Base-by-base conservation (phyloP, 2,888 invertebrate species). In the Acanthosoma haemorrhoidale region DNA sequence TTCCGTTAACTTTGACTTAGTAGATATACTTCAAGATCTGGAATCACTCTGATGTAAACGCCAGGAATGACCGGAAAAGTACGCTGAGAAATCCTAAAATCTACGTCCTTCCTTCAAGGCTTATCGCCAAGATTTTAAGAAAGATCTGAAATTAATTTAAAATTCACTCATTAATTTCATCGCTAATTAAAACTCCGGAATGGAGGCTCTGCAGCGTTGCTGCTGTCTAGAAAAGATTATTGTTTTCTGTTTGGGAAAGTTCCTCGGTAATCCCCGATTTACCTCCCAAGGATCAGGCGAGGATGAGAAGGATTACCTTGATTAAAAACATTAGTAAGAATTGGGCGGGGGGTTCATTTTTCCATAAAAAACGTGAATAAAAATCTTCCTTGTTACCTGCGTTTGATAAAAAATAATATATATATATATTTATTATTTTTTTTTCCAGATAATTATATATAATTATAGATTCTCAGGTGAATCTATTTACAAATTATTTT, bases 141-240 rank as follows among this genome's bases (percentile, higher is more conserved):
- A 34, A 61, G 34, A 36, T 38, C 36, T 16, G 11, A 21, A 36
- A 61, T 64, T 43, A 29, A 64, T 64, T 64, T 43, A 43, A 39
- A 18, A 64, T 43, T 64, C 43, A 43, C 31, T 64, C 64, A 64
- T 64, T 64, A 64, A 64, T 64, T 64, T 64, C 64, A 64, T 64
- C 29, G 43, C 64, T 64, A 64, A 64, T 64, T 64, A 64, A 64
- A 64, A 64, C 18, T 64, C 4, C 41, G 39, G 41, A 41, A 64
- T n/a, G 43, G 39, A 39, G 64, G 64, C 16, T 64, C 41, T 41
- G 36, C 41, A n/a, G n/a, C n/a, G n/a, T n/a, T n/a, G n/a, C n/a
- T n/a, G n/a, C 16, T 31, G 41, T 64, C 41, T 25, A 36, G 43
- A 29, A 31, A 41, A 29, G 63, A 63, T 63, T 63, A 34, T 60